Evolutionary conservation across 2,888 invertebrate species (phyloP).

Genomic region (Mythimna loreyi): DNA sequence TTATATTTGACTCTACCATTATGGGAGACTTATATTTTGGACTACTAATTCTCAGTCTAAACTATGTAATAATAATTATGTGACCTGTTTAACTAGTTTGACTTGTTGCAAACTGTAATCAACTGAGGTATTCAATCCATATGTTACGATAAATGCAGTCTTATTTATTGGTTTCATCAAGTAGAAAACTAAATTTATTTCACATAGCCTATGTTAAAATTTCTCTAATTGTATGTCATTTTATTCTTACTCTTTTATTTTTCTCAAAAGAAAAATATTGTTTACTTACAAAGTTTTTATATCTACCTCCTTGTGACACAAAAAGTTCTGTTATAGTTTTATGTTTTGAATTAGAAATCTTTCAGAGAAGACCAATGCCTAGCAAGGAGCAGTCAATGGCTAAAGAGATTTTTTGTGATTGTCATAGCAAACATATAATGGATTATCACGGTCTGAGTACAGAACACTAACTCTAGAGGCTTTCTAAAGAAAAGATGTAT

Average conservation of each 20-base stretch:
- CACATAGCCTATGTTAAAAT: no score
- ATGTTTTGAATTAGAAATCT: not conserved
- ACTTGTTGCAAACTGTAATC: not conserved
- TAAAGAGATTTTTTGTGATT: no score
- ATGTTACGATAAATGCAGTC: slow-evolving; percentile 8
- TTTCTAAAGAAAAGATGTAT: no score
- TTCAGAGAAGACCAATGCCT: not conserved
- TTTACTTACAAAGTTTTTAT: no score
- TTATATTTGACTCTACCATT: not conserved
- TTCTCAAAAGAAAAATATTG: no score
- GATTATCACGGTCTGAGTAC: not conserved
- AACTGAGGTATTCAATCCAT: slow-evolving; percentile 14
- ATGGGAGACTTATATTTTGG: not conserved
- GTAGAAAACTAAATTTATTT: not conserved
- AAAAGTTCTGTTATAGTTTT: no score
- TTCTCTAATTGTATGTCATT: not conserved
- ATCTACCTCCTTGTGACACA: not conserved
- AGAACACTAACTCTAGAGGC: no score
- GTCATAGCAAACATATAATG: not conserved
- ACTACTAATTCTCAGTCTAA: not conserved
- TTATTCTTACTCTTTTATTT: no score
- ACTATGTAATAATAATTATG: not conserved
- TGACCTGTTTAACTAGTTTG: slow-evolving; percentile 1
- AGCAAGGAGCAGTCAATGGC: no score
- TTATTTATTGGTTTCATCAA: no score